These are phyloP conservation scores for Drosophila rubida DNA, from an alignment of 2,888 invertebrate species.

Conservation along the genomic window DNA sequence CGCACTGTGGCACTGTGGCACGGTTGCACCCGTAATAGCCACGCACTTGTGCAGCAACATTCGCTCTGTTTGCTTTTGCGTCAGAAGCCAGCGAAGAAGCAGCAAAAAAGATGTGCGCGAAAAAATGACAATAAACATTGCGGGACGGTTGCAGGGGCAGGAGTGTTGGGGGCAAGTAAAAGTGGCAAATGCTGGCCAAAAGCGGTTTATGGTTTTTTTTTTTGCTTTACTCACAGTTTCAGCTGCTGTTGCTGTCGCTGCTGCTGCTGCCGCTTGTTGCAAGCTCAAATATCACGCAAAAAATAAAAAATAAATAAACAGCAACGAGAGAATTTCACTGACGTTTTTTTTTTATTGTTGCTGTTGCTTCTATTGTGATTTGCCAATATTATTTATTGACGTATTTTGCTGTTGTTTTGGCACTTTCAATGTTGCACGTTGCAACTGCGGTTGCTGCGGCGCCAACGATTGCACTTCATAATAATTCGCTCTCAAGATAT, in stretches of 20 bases:
- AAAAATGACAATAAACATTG: slow-evolving; percentile 2
- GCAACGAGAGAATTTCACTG: slow-evolving; percentile 45
- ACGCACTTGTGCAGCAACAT: slow-evolving; percentile 52
- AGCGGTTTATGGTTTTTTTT: slow-evolving; percentile 41
- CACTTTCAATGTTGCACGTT: slow-evolving; percentile 52
- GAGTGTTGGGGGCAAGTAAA: slow-evolving; percentile 34
- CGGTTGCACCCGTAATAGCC: slow-evolving; percentile 19
- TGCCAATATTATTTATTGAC: slow-evolving; percentile 2
- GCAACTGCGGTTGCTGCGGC: slow-evolving; percentile 54
- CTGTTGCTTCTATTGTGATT: slow-evolving; percentile 7
- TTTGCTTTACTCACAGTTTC: slow-evolving; percentile 49
- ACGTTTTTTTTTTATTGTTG: slow-evolving; percentile 20
- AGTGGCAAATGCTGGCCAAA: slow-evolving; percentile 45
- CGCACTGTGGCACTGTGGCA: slow-evolving; percentile 3
- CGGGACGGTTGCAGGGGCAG: not conserved
- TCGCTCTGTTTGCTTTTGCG: slow-evolving; percentile 6
- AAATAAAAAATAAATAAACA: slow-evolving; percentile 31
- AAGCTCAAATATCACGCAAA: slow-evolving; percentile 49
- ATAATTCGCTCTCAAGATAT: slow-evolving; percentile 27
- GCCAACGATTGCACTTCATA: slow-evolving; percentile 54
- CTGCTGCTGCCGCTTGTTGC: slow-evolving; percentile 45
- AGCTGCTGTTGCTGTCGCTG: slow-evolving; percentile 18
- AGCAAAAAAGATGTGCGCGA: not conserved
- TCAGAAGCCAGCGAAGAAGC: not conserved
- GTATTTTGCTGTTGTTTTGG: slow-evolving; percentile 8